Evolutionary conservation across 2,113 vertebrate species (phyloP).

Genomic region (Pelecanus crispus): DNA sequence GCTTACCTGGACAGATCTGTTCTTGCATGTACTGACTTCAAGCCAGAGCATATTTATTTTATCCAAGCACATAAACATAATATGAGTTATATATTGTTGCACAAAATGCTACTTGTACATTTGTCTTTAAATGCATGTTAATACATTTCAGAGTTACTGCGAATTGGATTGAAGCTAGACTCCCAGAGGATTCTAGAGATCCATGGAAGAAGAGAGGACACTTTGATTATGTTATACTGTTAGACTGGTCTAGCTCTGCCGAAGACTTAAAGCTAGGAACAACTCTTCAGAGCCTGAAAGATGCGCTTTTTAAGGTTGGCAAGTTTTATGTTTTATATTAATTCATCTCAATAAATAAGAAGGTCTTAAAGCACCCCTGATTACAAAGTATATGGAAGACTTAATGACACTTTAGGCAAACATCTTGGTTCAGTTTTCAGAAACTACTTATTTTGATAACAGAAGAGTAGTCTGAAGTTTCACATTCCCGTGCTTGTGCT

Average conservation of each 20-base stretch:
- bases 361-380: background rate
- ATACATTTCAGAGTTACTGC: conserved; percentile 84
- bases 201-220: conserved; percentile 83
- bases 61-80: background rate
- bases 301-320: conserved; percentile 92
- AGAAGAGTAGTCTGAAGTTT: background rate
- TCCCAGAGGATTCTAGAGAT: conserved; percentile 85
- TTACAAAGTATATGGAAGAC: background rate
- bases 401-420: background rate
- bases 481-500: background rate
- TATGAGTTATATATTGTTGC: background rate
- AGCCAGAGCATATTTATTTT: background rate
- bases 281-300: conserved; percentile 93
- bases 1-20: background rate
- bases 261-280: conserved; percentile 86
- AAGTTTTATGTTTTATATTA: background rate
- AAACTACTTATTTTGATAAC: background rate
- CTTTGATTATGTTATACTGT: conserved; percentile 87
- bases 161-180: conserved; percentile 85
- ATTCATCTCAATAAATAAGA: background rate
- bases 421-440: background rate
- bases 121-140: background rate
- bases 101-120: background rate
- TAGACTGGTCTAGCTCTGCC: conserved; percentile 94
- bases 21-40: background rate